phyloP scores from a whole-genome alignment of 2,113 vertebrate species.

The Calidris pugnax region DNA sequence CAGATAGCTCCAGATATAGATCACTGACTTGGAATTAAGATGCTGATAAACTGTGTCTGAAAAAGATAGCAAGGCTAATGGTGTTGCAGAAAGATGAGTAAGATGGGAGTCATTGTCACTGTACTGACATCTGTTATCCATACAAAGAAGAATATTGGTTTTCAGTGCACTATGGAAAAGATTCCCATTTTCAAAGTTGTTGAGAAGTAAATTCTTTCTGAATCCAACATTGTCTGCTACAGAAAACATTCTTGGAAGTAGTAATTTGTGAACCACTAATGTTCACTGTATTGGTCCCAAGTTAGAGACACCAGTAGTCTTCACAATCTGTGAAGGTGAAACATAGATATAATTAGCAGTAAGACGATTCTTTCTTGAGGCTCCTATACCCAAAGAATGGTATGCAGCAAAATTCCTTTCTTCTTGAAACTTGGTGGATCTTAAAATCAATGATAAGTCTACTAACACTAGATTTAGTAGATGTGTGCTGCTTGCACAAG shows the following conservation, averaged over 20 bases:
- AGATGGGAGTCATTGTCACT: not conserved
- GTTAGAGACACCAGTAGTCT: not conserved
- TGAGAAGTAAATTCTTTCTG: not conserved
- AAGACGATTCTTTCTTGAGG: not conserved
- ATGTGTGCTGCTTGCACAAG: not conserved
- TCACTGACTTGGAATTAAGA: slow-evolving; percentile 5
- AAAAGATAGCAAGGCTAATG: not conserved
- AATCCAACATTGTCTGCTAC: not conserved
- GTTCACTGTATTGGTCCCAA: not conserved
- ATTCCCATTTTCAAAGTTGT: not conserved
- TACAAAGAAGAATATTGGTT: not conserved
- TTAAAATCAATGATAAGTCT: not conserved
- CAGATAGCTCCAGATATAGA: not conserved
- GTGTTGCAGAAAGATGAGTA: not conserved
- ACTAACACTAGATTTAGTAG: not conserved
- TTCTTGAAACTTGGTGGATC: not conserved
- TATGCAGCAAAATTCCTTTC: not conserved
- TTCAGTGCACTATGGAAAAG: not conserved
- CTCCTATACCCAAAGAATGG: not conserved
- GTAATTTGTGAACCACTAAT: not conserved
- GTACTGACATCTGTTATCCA: not conserved
- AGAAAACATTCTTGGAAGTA: not conserved
- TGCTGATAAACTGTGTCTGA: not conserved
- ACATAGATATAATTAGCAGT: not conserved
- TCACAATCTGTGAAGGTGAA: not conserved